A percentile compares a stretch with the other conserved stretches of the same genome.
phyloP scores from a whole-genome alignment of 2,797 vertebrate genomes.

The Clarias platycephalus region DNA sequence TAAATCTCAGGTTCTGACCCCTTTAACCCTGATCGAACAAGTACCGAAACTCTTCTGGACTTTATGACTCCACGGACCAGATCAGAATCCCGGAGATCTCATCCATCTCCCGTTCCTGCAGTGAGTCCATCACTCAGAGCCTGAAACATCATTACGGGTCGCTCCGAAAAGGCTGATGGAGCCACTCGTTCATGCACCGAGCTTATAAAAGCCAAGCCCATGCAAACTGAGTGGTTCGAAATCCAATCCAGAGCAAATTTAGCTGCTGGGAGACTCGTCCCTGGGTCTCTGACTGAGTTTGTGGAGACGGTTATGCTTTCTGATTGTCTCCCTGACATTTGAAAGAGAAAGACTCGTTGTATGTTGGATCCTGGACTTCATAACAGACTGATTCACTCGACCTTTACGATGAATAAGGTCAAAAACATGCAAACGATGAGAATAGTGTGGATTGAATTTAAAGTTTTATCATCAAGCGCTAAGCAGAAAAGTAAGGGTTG shows the following conservation, averaged over 20 bases:
- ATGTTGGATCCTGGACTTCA: neutral
- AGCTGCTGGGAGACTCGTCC: neutral
- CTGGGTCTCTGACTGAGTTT: neutral
- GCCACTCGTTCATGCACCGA: too few relatives aligned
- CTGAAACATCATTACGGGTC: constrained; percentile 64
- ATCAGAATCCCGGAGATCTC: neutral
- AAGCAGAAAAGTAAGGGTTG: too few relatives aligned
- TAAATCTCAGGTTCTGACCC: neutral
- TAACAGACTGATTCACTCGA: neutral
- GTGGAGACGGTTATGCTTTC: constrained; percentile 61
- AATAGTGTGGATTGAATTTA: neutral
- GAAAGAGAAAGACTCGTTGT: constrained; percentile 7
- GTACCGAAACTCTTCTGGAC: neutral
- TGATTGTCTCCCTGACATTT: constrained; percentile 70
- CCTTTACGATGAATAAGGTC: neutral
- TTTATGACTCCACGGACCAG: neutral
- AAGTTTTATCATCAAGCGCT: neutral
- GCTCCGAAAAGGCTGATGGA: constrained; percentile 59
- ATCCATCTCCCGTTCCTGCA: constrained; percentile 10
- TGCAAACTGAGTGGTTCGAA: constrained; percentile 58
- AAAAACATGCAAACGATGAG: neutral
- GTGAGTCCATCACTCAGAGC: constrained; percentile 24
- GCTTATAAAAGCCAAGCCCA: constrained; percentile 59
- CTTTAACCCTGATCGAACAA: neutral
- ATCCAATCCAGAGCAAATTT: constrained; percentile 58